A percentile compares a stretch with the other conserved stretches of the same genome.
These are phyloP conservation scores for Miniopterus natalensis DNA, from an alignment of 2,113 vertebrate species.

Conservation along the genomic window DNA sequence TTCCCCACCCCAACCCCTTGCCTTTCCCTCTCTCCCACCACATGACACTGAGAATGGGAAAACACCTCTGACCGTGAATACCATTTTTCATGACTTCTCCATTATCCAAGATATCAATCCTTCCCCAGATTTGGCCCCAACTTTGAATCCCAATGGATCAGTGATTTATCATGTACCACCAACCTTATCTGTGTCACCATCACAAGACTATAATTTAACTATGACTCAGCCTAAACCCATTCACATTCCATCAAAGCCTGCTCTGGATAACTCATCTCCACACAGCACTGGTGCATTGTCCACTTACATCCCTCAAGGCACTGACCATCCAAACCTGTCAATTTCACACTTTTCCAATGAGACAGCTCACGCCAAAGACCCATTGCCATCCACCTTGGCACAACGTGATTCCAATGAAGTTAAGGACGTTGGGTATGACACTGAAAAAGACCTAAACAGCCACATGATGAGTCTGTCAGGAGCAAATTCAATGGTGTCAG, in stretches of 20 bases:
- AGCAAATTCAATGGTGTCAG: neutral
- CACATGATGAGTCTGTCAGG: too few species aligned
- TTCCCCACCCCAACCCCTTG: neutral
- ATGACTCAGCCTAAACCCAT: neutral
- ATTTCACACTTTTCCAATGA: neutral
- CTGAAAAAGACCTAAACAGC: neutral
- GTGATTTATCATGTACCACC: neutral
- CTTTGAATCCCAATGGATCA: neutral
- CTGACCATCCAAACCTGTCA: neutral
- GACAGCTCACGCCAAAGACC: neutral
- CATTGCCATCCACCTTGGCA: neutral
- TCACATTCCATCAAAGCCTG: neutral
- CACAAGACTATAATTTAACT: neutral
- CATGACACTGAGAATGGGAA: neutral
- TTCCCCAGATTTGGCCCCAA: neutral
- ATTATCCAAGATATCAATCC: neutral
- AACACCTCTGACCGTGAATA: neutral
- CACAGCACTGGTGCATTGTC: neutral
- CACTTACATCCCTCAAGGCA: neutral
- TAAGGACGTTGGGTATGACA: neutral
- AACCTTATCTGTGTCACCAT: neutral
- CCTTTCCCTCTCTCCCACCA: neutral
- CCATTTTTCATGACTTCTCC: neutral
- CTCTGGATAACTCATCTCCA: neutral
- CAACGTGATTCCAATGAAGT: neutral